phyloP scores from a whole-genome alignment of 2,113 vertebrate genomes.

The Gobio gobio region DNA sequence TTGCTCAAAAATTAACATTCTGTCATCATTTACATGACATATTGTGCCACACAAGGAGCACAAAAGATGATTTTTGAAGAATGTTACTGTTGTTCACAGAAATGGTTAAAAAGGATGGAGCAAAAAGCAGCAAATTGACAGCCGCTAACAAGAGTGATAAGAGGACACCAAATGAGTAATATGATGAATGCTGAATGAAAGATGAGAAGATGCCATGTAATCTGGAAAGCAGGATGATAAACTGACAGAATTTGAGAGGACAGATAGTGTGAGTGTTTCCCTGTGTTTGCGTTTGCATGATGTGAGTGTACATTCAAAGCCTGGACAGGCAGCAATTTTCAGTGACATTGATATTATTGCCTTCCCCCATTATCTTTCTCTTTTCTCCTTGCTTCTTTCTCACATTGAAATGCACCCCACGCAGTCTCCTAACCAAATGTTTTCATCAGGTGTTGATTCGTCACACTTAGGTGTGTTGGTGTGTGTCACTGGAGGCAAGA shows the following conservation, averaged over 20 bases:
- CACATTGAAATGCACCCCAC: constrained; percentile 9
- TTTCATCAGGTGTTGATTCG: constrained; percentile 4
- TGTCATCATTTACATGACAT: neutral
- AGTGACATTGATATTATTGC: neutral
- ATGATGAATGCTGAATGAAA: constrained; percentile 17
- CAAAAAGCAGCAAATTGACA: neutral
- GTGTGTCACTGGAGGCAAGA: neutral
- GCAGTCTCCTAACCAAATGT: constrained; percentile 10
- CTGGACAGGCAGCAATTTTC: constrained; percentile 4
- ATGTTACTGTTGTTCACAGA: neutral
- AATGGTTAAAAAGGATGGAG: neutral
- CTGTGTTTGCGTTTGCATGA: neutral
- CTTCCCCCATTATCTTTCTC: neutral
- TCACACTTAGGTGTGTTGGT: neutral
- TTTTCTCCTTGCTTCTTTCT: neutral
- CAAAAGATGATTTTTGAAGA: neutral
- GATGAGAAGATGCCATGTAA: neutral
- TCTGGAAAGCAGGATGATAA: neutral
- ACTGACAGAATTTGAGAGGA: neutral
- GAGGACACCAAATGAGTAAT: neutral
- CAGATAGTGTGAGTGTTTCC: neutral
- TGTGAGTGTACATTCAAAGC: neutral
- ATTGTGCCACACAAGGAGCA: too few species aligned
- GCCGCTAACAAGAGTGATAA: neutral
- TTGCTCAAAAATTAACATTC: neutral